phyloP scores from a whole-genome alignment of 2,888 invertebrate genomes.

The Lycaena phlaeas region DNA sequence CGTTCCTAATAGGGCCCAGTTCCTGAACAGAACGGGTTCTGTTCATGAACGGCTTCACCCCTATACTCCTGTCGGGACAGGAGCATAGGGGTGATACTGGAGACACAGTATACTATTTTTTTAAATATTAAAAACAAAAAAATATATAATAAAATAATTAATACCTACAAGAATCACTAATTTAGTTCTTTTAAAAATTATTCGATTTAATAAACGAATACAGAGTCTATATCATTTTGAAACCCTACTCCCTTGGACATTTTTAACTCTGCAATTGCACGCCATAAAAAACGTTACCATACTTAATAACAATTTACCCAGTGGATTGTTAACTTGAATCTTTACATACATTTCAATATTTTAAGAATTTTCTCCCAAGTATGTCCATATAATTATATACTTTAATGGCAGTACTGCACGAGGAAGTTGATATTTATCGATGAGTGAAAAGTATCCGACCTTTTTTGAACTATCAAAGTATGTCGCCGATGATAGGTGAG shows the following conservation, averaged over 20 bases:
- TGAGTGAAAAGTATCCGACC: constrained; percentile 1
- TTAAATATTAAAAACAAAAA: too few species aligned
- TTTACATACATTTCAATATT: not conserved
- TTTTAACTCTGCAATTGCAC: not conserved
- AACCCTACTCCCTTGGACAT: not conserved
- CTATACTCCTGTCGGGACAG: too few species aligned
- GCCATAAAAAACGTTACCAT: not conserved
- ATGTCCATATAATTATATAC: not conserved
- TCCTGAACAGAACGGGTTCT: too few species aligned
- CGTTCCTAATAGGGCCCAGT: too few species aligned
- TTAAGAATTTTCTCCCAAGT: not conserved
- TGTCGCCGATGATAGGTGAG: not conserved
- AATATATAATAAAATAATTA: too few species aligned
- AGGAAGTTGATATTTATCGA: not conserved
- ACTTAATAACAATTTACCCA: not conserved
- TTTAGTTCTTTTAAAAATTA: too few species aligned
- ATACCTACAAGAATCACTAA: too few species aligned
- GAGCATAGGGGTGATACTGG: too few species aligned
- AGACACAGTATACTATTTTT: too few species aligned
- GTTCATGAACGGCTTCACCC: too few species aligned
- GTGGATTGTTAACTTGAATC: not conserved
- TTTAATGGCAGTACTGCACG: not conserved
- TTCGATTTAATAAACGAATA: too few species aligned
- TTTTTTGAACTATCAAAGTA: not conserved
- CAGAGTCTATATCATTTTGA: too few species aligned